Conservation (phyloP, 1,140 invertebrate species). For the Helicoverpa armigera region DNA sequence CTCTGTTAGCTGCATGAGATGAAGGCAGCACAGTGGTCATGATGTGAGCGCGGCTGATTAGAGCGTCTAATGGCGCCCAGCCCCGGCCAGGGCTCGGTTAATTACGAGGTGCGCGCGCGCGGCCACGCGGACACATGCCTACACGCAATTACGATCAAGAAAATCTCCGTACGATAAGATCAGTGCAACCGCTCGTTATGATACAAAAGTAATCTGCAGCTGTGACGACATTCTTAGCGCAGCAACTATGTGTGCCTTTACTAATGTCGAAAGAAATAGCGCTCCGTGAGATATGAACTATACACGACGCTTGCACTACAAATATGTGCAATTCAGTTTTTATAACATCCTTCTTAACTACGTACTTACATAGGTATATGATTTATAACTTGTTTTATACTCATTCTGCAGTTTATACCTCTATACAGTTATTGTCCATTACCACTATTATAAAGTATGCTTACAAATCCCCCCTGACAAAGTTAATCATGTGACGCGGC, state of each 20-base stretch:
- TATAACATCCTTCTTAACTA: not conserved
- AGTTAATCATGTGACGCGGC: too few species aligned
- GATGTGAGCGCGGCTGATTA: not conserved
- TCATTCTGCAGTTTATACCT: too few species aligned
- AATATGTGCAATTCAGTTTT: not conserved
- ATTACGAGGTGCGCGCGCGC: too few species aligned
- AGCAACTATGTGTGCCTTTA: not conserved
- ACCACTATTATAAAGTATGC: too few species aligned
- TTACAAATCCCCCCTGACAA: too few species aligned
- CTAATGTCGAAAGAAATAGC: not conserved
- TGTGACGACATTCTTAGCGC: not conserved
- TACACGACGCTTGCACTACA: not conserved
- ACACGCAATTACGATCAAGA: slow-evolving; percentile 2
- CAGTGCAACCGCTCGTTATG: slow-evolving; percentile 30
- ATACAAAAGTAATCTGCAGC: slow-evolving; percentile 1
- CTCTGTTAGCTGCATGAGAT: not conserved
- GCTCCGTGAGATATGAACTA: not conserved
- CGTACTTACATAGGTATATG: not conserved
- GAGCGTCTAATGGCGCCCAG: not conserved
- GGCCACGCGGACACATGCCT: slow-evolving; percentile 1
- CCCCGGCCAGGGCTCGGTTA: not conserved
- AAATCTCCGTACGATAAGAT: slow-evolving; percentile 18
- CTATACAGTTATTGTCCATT: too few species aligned
- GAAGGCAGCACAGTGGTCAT: not conserved
- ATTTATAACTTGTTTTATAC: not conserved